Percentiles rank a stretch among this genome's conserved stretches.
phyloP scores from a whole-genome alignment of 2,888 invertebrate genomes.

The Xylota sylvarum region DNA sequence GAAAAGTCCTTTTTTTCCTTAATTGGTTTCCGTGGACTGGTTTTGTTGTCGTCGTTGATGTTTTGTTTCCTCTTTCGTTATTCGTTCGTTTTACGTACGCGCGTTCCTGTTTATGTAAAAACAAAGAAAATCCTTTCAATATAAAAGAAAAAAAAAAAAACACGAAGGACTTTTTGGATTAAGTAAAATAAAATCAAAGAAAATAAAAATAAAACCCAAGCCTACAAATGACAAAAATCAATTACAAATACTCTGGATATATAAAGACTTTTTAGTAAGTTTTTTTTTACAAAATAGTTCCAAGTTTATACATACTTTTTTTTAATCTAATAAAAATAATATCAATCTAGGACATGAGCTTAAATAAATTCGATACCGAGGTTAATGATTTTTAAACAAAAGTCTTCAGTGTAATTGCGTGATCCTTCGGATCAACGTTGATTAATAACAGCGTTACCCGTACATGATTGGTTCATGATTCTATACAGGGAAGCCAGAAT shows the following conservation, averaged over 20 bases:
- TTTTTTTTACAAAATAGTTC: not conserved
- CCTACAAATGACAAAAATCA: constrained; percentile 33
- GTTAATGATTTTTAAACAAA: too few relatives aligned
- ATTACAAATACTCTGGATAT: constrained; percentile 31
- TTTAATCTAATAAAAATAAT: too few relatives aligned
- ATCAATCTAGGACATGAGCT: too few relatives aligned
- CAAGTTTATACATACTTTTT: not conserved
- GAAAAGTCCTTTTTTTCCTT: constrained; percentile 58
- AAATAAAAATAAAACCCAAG: not conserved
- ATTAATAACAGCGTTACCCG: too few relatives aligned
- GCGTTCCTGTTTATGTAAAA: constrained; percentile 27
- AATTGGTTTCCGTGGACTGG: constrained; percentile 41
- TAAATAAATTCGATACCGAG: too few relatives aligned
- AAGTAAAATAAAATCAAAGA: not conserved
- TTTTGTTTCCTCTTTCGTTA: constrained; percentile 27
- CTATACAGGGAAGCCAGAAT: too few relatives aligned
- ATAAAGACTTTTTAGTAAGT: constrained; percentile 50
- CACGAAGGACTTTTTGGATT: constrained; percentile 5
- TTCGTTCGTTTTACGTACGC: constrained; percentile 44
- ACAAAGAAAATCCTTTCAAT: constrained; percentile 20
- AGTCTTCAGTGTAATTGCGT: too few relatives aligned
- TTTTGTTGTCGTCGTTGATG: constrained; percentile 30
- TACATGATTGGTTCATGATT: too few relatives aligned
- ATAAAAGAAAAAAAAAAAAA: not conserved
- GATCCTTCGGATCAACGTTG: too few relatives aligned